Base-by-base conservation (phyloP, 2,113 vertebrate species). In the Dicrurus megarhynchus region DNA sequence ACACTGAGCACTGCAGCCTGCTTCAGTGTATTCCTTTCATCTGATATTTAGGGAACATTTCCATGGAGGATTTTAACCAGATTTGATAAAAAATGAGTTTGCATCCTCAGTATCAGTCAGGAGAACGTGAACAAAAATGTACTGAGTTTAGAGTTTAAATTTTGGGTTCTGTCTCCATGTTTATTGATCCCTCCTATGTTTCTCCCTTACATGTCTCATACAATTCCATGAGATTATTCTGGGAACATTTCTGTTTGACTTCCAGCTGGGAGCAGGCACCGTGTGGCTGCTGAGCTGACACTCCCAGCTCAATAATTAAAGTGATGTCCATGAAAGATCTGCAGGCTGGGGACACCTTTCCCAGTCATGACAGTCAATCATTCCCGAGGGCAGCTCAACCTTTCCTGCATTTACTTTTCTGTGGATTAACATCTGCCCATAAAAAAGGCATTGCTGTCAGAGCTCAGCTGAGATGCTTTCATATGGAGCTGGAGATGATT, bases 391-490 rank as follows among this genome's bases (percentile, higher is more conserved):
- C 84, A 84, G 52, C 41, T 93, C 90, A 94, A 73, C 89, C 61
- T 94, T 92, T 73, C 46, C 84, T 87, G 52, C 84, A 87, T 95
- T 97, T 91, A n/a, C 89, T 94, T 87, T 96, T 64, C 82, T 63
- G 49, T 70, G 87, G 92, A 96, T 95, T 93, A 95, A 90, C 68
- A 90, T 63, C 87, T 93, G 65, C 60, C 35, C 49, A 61, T 90
- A 91, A 94, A 93, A 90, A 91, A 84, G 59, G 37, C 52, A 47
- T 33, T 81, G 78, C 67, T 96, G 74, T 71, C 92, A 87, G 75
- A 91, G 65, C 33, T 91, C 60, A 82, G 59, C 59, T 73, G 71
- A 84, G 33, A 21, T 53, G 56, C 14, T 88, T 94, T 73, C 74
- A 73, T 35, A 35, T 44, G 56, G 70, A 35, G 42, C 49, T 82